These are phyloP conservation scores for Bettongia penicillata DNA, from an alignment of 2,113 vertebrate genomes.

Conservation along the genomic window DNA sequence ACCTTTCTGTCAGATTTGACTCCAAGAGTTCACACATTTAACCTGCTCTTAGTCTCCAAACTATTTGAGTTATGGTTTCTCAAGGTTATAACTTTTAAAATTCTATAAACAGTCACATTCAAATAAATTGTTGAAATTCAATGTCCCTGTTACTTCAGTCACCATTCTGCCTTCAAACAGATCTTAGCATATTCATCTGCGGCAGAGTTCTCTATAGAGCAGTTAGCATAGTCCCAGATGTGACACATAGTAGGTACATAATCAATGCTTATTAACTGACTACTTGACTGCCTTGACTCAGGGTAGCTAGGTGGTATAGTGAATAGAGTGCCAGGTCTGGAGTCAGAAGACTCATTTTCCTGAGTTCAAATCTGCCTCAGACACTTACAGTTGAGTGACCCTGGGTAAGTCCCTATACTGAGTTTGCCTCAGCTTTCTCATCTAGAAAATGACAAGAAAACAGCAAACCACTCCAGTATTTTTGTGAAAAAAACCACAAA, in stretches of 20 bases:
- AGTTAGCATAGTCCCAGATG: background rate
- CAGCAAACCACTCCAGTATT: background rate
- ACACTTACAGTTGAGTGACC: background rate
- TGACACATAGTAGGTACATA: background rate
- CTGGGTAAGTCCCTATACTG: background rate
- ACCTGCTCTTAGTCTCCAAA: background rate
- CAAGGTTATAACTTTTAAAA: background rate
- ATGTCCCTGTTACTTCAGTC: background rate
- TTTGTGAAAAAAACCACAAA: background rate
- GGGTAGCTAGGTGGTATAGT: background rate
- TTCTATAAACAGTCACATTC: background rate
- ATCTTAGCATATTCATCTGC: background rate
- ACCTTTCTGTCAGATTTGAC: background rate
- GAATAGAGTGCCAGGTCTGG: background rate
- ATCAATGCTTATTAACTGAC: background rate
- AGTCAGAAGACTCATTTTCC: background rate
- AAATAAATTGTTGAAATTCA: background rate
- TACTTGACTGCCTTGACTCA: background rate
- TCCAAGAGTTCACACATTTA: background rate
- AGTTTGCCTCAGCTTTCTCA: background rate
- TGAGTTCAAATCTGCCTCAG: background rate
- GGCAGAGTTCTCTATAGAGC: background rate
- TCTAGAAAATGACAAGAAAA: background rate
- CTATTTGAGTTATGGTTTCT: background rate
- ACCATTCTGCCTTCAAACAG: background rate